phyloP scores from a whole-genome alignment of 2,888 invertebrate genomes.

The Glaucopsyche alexis region DNA sequence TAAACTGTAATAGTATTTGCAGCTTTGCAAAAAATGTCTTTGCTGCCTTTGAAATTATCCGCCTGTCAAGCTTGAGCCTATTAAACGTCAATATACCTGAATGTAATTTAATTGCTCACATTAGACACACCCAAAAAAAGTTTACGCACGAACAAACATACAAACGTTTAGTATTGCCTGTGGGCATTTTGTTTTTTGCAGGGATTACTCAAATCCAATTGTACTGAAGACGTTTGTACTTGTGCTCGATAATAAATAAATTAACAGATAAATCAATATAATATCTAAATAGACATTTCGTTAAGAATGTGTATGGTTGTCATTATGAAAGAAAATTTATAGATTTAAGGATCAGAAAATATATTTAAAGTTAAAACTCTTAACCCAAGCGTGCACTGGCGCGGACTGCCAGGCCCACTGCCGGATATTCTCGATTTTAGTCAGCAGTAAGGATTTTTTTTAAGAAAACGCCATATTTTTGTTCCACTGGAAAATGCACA shows the following conservation, averaged over 20 bases:
- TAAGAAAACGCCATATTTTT: too few relatives aligned
- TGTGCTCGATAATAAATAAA: not conserved
- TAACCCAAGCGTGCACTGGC: too few relatives aligned
- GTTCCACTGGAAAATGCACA: too few relatives aligned
- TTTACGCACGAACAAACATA: slow-evolving; percentile 47
- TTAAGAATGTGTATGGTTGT: too few relatives aligned
- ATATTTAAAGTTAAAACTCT: too few relatives aligned
- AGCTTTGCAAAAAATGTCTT: not conserved
- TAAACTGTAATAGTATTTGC: not conserved
- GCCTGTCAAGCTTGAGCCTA: not conserved
- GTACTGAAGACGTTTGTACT: slow-evolving; percentile 39
- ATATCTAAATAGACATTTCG: too few relatives aligned
- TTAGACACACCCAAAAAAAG: slow-evolving; percentile 34
- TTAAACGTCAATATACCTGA: slow-evolving; percentile 6
- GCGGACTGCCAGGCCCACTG: too few relatives aligned
- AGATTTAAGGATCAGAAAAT: too few relatives aligned
- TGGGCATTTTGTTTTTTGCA: slow-evolving; percentile 51
- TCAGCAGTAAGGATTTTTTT: too few relatives aligned
- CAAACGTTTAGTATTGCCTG: slow-evolving; percentile 52
- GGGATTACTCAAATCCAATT: slow-evolving; percentile 64
- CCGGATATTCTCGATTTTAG: too few relatives aligned
- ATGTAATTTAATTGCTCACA: slow-evolving; percentile 28
- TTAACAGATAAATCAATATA: not conserved
- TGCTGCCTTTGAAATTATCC: not conserved
- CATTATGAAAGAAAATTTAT: too few relatives aligned